phyloP scores from a whole-genome alignment of 1,140 invertebrate species.

The Microplitis mediator region DNA sequence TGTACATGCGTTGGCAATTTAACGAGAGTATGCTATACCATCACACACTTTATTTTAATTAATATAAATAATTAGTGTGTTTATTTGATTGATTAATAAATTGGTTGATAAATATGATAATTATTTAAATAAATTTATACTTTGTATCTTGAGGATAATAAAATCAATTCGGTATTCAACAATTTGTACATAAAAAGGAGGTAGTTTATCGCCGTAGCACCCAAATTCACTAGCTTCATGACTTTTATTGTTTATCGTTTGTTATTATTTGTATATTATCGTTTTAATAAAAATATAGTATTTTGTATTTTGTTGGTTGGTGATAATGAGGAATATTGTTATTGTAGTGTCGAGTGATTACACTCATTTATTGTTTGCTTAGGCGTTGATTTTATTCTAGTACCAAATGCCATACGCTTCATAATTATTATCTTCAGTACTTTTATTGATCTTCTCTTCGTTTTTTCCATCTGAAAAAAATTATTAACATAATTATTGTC shows the following conservation, averaged over 20 bases:
- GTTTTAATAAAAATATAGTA: neutral
- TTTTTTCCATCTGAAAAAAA: neutral
- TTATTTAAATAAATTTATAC: neutral
- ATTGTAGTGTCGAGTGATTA: too few relatives aligned
- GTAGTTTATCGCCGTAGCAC: conserved; percentile 56
- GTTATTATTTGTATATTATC: too few relatives aligned
- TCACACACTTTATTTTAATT: neutral
- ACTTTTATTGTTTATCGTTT: conserved; percentile 15
- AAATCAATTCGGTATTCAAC: conserved; percentile 44
- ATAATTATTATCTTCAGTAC: neutral
- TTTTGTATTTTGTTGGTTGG: too few relatives aligned
- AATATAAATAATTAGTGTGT: too few relatives aligned
- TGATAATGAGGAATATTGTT: too few relatives aligned
- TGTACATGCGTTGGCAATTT: conserved; percentile 31
- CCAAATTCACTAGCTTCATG: conserved; percentile 39
- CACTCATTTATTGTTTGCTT: neutral
- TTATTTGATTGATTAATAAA: too few relatives aligned
- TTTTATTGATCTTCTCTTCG: neutral
- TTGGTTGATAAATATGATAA: too few relatives aligned
- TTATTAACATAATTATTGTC: neutral
- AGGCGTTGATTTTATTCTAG: neutral
- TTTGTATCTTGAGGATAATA: conserved; percentile 48
- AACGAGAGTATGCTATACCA: conserved; percentile 10
- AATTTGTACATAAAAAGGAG: conserved; percentile 57
- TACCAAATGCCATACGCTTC: neutral